Evolutionary conservation across 2,797 vertebrate species (phyloP).

Genomic region (Macrochelys suwanniensis): DNA sequence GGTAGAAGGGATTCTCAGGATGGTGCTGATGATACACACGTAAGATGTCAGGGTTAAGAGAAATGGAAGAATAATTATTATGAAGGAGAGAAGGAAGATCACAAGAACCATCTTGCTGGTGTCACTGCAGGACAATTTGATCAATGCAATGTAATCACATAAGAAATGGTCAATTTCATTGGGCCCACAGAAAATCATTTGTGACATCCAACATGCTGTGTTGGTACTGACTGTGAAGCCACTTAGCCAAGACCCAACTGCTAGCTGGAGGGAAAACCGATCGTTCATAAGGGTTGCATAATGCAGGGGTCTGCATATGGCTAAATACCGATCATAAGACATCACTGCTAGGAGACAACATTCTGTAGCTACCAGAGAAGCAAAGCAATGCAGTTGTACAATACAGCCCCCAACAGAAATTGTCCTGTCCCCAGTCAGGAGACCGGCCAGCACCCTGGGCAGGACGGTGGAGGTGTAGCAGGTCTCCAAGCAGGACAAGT

Average conservation of each 20-base stretch:
- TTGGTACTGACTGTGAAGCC: neutral
- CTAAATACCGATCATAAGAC: neutral
- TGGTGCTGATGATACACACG: neutral
- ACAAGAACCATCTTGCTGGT: neutral
- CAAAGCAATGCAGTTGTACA: constrained; percentile 19
- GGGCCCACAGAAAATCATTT: neutral
- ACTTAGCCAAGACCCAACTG: neutral
- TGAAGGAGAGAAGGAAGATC: neutral
- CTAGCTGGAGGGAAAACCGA: neutral
- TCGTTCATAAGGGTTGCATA: neutral
- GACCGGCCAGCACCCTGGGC: constrained; percentile 24
- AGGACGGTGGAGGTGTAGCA: neutral
- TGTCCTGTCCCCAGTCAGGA: neutral
- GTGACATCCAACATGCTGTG: neutral
- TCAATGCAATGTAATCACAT: neutral
- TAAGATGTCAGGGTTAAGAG: neutral
- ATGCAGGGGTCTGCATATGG: neutral
- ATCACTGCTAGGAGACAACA: neutral
- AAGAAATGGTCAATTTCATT: neutral
- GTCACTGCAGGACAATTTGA: neutral
- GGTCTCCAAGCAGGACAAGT: no score
- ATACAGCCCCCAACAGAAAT: constrained; percentile 28
- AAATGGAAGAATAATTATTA: neutral
- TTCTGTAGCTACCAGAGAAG: neutral
- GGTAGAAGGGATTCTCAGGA: neutral